Evolutionary conservation across 2,113 vertebrate species (phyloP).

Genomic region (Dendropsophus ebraccatus): DNA sequence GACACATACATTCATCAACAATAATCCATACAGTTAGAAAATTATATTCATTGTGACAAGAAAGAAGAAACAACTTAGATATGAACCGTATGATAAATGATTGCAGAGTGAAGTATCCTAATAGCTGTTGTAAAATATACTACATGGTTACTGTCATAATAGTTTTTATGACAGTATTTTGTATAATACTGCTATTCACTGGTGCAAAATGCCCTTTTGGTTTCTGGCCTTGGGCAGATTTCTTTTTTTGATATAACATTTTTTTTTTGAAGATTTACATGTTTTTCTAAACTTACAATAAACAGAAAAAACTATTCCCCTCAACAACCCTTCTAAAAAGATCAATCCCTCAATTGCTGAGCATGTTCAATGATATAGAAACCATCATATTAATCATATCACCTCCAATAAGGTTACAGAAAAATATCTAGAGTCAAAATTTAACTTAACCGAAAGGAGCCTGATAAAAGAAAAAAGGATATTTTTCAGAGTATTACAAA

Average conservation of each 20-base stretch:
- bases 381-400: no score
- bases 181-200: not conserved
- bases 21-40: not conserved
- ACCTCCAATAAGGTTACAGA: no score
- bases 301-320: no score
- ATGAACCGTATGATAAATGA: not conserved
- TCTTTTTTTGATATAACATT: not conserved
- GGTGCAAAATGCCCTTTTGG: not conserved
- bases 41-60: not conserved
- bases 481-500: no score
- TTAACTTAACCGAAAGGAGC: no score
- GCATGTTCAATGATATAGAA: no score
- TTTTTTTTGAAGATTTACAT: no score
- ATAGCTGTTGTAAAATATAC: not conserved
- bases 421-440: no score
- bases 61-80: not conserved
- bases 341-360: no score
- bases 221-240: not conserved
- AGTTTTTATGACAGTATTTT: not conserved
- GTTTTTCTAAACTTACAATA: no score
- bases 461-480: no score
- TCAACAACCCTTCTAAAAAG: no score
- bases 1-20: not conserved
- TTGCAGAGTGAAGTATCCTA: not conserved
- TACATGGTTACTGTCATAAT: not conserved